These are phyloP conservation scores for Hermetia illucens DNA, from an alignment of 1,140 invertebrate genomes.

Conservation along the genomic window DNA sequence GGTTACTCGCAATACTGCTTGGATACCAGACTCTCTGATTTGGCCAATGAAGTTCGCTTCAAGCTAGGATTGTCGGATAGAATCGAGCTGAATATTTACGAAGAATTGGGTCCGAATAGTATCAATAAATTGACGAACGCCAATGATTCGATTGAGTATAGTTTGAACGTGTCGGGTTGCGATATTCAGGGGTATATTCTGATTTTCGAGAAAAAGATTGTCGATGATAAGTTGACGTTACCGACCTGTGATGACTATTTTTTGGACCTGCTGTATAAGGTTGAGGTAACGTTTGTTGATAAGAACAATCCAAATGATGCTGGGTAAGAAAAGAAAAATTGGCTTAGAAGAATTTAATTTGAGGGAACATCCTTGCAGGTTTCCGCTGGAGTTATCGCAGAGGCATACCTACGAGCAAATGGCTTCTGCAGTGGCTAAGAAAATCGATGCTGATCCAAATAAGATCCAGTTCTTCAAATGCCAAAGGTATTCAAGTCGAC, in stretches of 20 bases:
- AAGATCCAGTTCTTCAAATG: constrained; percentile 94
- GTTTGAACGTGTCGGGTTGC: too few species aligned
- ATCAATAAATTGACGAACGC: too few species aligned
- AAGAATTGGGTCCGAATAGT: constrained; percentile 56
- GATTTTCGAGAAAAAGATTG: constrained; percentile 24
- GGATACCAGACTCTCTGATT: constrained; percentile 64
- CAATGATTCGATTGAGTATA: too few species aligned
- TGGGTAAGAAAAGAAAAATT: constrained; percentile 31
- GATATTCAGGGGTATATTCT: constrained; percentile 24
- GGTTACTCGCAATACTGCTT: constrained; percentile 74
- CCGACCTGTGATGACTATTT: constrained; percentile 90
- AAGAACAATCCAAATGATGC: constrained; percentile 86
- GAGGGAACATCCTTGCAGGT: constrained; percentile 24
- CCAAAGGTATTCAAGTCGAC: constrained; percentile 52
- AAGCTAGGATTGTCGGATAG: constrained; percentile 55
- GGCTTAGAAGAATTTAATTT: neutral
- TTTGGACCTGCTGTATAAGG: constrained; percentile 66
- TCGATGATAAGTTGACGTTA: constrained; percentile 50
- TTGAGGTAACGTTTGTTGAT: constrained; percentile 93
- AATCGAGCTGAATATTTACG: constrained; percentile 55
- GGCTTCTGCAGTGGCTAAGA: constrained; percentile 76
- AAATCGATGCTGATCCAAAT: constrained; percentile 84
- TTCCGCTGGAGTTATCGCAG: constrained; percentile 84
- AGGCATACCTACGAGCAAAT: constrained; percentile 93
- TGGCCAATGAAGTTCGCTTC: constrained; percentile 77